Evolutionary conservation across 2,888 invertebrate genomes (phyloP), one percentile per base, ranked within the genome.

Genomic region (Brachycybe producta): DNA sequence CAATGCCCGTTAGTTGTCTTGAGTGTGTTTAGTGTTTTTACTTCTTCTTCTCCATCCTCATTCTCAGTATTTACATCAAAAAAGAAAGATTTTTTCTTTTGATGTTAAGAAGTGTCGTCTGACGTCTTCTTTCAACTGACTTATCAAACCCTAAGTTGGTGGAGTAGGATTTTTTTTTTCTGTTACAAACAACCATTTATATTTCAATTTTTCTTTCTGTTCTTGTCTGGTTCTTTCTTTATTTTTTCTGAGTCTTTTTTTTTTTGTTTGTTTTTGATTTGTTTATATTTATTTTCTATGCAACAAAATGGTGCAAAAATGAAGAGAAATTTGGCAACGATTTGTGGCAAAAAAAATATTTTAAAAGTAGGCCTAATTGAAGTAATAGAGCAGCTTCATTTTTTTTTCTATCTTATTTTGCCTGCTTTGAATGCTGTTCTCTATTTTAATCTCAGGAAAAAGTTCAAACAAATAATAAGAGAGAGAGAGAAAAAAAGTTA

Each of bases 291-390:
- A 19, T 21, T 39, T 39, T 17, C 40, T n/a, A 35, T 15, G 35
- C 35, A 23, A 19, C 17, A 39, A 38, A 39, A 39, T 21, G 40
- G 40, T 17, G 40, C 23, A 39, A 5, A 19, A 39, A 17, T 19
- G 13, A 39, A n/a, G 13, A 39, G 23, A 39, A 39, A 39, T 19
- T 39, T 39, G 40, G 40, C 40, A 39, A 23, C 40, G 19, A 39
- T 39, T 39, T 39, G 23, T 23, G 17, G 40, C 40, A n/a, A 39
- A 39, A n/a, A 39, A 39, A 39, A 21, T 23, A 17, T n/a, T n/a
- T n/a, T n/a, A n/a, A n/a, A n/a, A n/a, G n/a, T n/a, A n/a, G n/a
- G n/a, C 8, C 30, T 30, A 30, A 30, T 11, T 30, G 30, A 30
- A 30, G 13, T n/a, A n/a, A n/a, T n/a, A n/a, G n/a, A n/a, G n/a